Percentiles rank a stretch among this genome's conserved stretches.
Conservation (phyloP, 2,888 invertebrate genomes). For the Abscondita cerata region DNA sequence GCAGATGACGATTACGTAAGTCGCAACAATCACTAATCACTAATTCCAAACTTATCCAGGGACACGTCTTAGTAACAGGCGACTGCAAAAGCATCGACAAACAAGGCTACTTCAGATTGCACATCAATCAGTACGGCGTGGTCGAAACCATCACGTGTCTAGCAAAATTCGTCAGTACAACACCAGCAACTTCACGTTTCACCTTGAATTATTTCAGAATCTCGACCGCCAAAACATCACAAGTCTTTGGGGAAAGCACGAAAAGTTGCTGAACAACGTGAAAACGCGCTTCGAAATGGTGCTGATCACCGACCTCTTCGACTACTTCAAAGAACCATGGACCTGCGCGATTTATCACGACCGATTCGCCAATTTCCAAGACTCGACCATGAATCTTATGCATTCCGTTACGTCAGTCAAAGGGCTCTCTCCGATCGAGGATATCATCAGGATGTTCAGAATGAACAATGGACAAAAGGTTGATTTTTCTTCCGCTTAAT, state of each 20-base stretch:
- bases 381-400: conserved; percentile 1
- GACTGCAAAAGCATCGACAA: conserved; percentile 53
- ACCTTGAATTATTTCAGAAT: conserved; percentile 52
- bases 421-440: conserved; percentile 46
- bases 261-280: conserved; percentile 73
- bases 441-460: conserved; percentile 44
- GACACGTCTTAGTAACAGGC: conserved; percentile 66
- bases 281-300: conserved; percentile 66
- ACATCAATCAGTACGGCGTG: conserved; percentile 63
- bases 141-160: conserved; percentile 69
- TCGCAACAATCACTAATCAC: neutral
- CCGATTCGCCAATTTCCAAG: conserved; percentile 61
- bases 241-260: conserved; percentile 76
- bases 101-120: conserved; percentile 68
- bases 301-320: conserved; percentile 70
- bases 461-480: conserved; percentile 49
- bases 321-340: conserved; percentile 73
- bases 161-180: conserved; percentile 60
- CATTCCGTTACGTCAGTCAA: conserved; percentile 35
- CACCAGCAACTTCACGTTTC: neutral
- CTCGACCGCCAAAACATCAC: conserved; percentile 67
- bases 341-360: conserved; percentile 69
- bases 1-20: conserved; percentile 51
- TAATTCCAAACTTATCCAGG: conserved; percentile 55
- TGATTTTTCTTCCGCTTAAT: conserved; percentile 22